phyloP scores from a whole-genome alignment of 2,888 invertebrate genomes.

The Tenthredo amoena region DNA sequence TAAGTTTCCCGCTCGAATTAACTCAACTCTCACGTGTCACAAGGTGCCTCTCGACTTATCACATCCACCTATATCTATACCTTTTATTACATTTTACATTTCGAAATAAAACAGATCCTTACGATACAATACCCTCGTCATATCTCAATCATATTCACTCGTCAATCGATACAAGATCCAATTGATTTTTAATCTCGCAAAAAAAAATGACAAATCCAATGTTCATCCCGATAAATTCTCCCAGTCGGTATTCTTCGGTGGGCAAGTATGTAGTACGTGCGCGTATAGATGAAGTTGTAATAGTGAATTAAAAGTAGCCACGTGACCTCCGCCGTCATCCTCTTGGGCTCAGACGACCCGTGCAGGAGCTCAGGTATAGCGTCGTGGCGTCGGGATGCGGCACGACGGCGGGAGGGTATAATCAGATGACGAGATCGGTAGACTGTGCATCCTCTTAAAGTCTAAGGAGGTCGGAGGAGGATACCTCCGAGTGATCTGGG shows the following conservation, averaged over 20 bases:
- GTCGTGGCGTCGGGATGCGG: constrained; percentile 16
- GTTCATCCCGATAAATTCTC: no score
- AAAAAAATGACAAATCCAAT: no score
- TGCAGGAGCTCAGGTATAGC: neutral
- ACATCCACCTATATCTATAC: neutral
- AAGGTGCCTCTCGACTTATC: neutral
- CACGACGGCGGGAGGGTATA: constrained; percentile 56
- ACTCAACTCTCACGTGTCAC: constrained; percentile 23
- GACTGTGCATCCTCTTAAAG: constrained; percentile 68
- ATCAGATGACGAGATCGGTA: constrained; percentile 74
- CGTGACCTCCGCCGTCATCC: constrained; percentile 36
- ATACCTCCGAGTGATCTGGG: constrained; percentile 28
- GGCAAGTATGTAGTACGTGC: no score
- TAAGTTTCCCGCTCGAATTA: neutral
- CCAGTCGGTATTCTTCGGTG: neutral
- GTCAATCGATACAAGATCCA: no score
- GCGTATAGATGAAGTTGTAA: neutral
- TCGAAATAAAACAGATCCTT: neutral
- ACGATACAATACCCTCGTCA: no score
- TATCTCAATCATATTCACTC: no score
- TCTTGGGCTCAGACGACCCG: constrained; percentile 13
- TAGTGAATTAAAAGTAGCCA: constrained; percentile 20
- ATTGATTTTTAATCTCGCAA: no score
- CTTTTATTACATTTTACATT: neutral
- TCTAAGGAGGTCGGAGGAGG: constrained; percentile 41